Evolutionary conservation across 2,797 vertebrate genomes (phyloP).

Genomic region (Aselliscus stoliczkanus): DNA sequence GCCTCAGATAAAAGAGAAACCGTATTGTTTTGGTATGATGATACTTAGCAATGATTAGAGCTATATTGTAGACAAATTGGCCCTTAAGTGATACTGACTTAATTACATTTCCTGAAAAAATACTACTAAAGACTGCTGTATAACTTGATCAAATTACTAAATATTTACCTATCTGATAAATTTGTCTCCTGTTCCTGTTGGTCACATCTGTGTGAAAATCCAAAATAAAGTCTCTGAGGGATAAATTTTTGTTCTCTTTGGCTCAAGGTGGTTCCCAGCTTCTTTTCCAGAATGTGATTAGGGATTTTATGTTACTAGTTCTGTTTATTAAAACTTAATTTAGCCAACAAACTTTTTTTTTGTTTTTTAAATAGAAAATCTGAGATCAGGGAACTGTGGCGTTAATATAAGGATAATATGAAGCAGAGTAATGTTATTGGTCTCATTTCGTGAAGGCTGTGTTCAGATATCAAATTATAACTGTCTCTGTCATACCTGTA

Average conservation of each 20-base stretch:
- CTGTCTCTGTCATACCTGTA: neutral
- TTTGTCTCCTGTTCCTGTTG: neutral
- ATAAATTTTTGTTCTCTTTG: neutral
- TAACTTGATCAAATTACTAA: slow-evolving; percentile 30
- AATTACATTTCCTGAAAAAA: slow-evolving; percentile 9
- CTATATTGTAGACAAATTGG: neutral
- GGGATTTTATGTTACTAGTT: slow-evolving; percentile 8
- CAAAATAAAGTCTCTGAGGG: neutral
- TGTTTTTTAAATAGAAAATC: neutral
- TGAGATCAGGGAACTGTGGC: neutral
- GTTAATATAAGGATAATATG: neutral
- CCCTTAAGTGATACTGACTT: neutral
- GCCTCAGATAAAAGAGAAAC: neutral
- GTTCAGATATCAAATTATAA: neutral
- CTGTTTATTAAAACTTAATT: neutral
- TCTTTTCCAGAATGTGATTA: neutral
- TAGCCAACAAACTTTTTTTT: neutral
- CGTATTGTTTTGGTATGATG: neutral
- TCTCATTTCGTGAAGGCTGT: neutral
- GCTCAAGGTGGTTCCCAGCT: neutral
- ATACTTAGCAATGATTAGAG: neutral
- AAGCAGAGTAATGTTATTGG: neutral
- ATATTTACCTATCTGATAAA: slow-evolving; percentile 6
- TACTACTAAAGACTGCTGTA: neutral
- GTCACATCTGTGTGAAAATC: neutral